Percentiles rank a stretch among this genome's conserved stretches.
Evolutionary conservation across 2,797 vertebrate genomes (phyloP).

Genomic region (Anas georgica): DNA sequence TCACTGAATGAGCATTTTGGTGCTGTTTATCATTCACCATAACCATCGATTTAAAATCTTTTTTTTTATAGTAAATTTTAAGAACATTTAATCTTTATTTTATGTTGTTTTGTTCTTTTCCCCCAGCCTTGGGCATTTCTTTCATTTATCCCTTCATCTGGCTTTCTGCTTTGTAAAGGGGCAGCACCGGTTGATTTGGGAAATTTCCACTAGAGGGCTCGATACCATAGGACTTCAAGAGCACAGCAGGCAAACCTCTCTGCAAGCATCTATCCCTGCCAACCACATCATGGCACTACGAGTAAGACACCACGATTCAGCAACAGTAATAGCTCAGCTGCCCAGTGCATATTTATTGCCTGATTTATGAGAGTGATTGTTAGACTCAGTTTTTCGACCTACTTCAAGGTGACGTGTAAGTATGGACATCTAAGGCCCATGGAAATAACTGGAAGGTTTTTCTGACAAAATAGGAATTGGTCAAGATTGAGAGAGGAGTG

Average conservation of each 20-base stretch:
- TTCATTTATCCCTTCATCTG: not conserved
- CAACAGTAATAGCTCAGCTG: not conserved
- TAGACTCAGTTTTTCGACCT: not conserved
- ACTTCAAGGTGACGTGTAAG: not conserved
- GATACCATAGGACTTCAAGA: not conserved
- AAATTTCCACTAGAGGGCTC: constrained; percentile 44
- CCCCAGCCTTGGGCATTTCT: accelerated
- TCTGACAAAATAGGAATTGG: not conserved
- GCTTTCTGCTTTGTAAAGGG: accelerated
- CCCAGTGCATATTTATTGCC: not conserved
- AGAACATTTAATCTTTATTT: not conserved
- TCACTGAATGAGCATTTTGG: not conserved
- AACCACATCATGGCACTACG: not conserved
- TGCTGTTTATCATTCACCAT: not conserved
- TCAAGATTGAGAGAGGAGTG: not conserved
- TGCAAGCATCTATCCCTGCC: not conserved
- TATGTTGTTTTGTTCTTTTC: accelerated
- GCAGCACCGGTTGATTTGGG: not conserved
- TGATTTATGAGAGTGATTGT: not conserved
- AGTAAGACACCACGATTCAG: not conserved
- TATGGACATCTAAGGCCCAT: not conserved
- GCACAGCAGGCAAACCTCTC: not conserved
- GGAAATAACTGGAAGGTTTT: not conserved
- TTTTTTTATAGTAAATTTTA: not conserved
- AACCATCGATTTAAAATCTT: not conserved